Evolutionary conservation across 2,888 invertebrate species (phyloP).

Genomic region (Eristalinus aeneus): DNA sequence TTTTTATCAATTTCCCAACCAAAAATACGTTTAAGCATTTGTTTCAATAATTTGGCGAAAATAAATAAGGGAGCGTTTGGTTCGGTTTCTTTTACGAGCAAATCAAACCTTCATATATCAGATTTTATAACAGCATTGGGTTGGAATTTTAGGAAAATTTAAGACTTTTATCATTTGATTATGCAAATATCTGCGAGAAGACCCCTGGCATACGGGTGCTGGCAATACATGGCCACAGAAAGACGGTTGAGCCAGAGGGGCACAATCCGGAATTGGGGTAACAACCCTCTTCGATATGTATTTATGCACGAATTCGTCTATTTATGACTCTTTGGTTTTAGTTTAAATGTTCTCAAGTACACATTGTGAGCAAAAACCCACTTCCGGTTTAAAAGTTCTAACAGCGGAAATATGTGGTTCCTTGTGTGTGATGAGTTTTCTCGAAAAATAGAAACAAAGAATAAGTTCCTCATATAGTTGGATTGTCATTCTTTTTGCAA

Average conservation of each 20-base stretch:
- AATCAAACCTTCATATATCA: conserved; percentile 41
- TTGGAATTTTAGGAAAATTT: conserved; percentile 71
- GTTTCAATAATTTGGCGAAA: conserved; percentile 40
- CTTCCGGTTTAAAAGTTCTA: conserved; percentile 50
- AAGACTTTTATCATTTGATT: conserved; percentile 81
- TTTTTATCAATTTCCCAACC: conserved; percentile 54
- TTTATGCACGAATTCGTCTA: conserved; percentile 1
- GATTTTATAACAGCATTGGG: conserved; percentile 65
- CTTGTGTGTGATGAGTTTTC: conserved; percentile 32
- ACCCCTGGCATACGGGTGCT: conserved; percentile 80
- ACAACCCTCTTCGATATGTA: neutral
- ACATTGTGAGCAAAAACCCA: conserved; percentile 41
- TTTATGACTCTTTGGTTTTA: conserved; percentile 65
- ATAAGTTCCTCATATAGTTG: neutral
- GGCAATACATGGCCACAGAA: conserved; percentile 24
- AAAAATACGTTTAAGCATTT: conserved; percentile 26
- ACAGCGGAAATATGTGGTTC: conserved; percentile 26
- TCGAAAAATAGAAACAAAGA: conserved; percentile 6
- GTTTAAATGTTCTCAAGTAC: conserved; percentile 54
- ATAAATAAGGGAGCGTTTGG: neutral
- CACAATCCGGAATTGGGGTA: conserved; percentile 6
- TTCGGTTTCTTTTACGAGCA: conserved; percentile 44
- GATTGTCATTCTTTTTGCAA: neutral
- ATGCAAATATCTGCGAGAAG: conserved; percentile 80
- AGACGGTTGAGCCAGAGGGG: neutral